These are phyloP conservation scores for Sebastes nivosus DNA, from an alignment of 2,797 vertebrate genomes.

Conservation along the genomic window DNA sequence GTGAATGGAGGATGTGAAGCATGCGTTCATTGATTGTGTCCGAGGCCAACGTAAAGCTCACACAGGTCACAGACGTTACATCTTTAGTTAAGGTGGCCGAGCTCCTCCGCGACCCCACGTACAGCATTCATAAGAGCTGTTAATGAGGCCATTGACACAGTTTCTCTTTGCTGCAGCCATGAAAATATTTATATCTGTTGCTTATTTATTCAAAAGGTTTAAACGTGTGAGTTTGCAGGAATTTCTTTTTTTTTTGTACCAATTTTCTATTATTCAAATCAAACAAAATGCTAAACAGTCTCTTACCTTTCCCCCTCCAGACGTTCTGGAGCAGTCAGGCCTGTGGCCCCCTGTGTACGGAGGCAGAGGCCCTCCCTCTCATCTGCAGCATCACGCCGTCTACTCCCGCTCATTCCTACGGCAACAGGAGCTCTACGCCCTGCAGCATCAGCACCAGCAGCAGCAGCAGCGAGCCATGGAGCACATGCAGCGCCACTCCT, in stretches of 20 bases:
- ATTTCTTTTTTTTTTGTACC: not conserved
- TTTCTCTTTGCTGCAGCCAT: not conserved
- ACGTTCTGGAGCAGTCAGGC: constrained; percentile 94
- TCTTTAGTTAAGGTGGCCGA: not conserved
- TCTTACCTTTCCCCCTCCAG: constrained; percentile 68
- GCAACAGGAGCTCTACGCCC: constrained; percentile 92
- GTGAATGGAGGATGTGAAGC: constrained; percentile 7
- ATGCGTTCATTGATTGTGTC: not conserved
- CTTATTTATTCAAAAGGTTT: not conserved
- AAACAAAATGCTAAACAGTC: not conserved
- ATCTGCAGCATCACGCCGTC: constrained; percentile 93
- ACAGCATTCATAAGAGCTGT: not conserved
- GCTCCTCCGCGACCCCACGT: not conserved
- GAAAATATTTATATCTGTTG: not conserved
- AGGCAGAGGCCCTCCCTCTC: constrained; percentile 87
- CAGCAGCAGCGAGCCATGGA: constrained; percentile 81
- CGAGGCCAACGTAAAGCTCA: not conserved
- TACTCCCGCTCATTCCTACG: constrained; percentile 92
- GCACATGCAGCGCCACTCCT: constrained; percentile 79
- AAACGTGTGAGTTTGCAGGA: not conserved
- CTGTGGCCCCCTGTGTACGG: constrained; percentile 94
- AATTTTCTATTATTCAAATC: not conserved
- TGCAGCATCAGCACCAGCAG: constrained; percentile 86
- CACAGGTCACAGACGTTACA: not conserved
- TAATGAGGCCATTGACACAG: not conserved